Percentiles rank a stretch among this genome's conserved stretches.
These are phyloP conservation scores for Eupristina koningsbergeri DNA, from an alignment of 1,140 invertebrate species.

Conservation along the genomic window DNA sequence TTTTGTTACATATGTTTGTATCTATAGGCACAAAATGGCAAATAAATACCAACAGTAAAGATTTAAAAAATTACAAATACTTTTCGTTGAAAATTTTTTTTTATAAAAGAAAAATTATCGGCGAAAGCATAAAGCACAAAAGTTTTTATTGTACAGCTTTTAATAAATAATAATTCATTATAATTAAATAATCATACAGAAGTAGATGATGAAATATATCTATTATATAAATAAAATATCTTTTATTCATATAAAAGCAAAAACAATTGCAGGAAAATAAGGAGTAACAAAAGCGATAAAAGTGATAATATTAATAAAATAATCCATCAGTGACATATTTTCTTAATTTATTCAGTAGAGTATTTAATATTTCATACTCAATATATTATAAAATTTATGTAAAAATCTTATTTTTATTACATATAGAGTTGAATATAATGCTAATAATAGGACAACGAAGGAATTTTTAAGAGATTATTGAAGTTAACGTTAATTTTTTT, in stretches of 20 bases:
- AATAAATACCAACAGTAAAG: conserved; percentile 23
- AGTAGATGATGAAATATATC: too few relatives aligned
- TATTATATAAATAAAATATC: conserved; percentile 9
- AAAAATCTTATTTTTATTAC: conserved; percentile 39
- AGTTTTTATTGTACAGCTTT: conserved; percentile 69
- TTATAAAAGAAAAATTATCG: conserved; percentile 9
- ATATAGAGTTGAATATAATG: conserved; percentile 16
- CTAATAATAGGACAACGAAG: conserved; percentile 42
- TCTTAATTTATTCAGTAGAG: conserved; percentile 37
- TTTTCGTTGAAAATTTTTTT: conserved; percentile 2
- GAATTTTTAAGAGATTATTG: conserved; percentile 39
- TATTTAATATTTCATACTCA: conserved; percentile 26
- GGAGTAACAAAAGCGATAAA: conserved; percentile 46
- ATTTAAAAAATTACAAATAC: conserved; percentile 23
- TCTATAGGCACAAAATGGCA: conserved; percentile 9
- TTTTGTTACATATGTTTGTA: background rate
- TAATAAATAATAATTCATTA: conserved; percentile 52
- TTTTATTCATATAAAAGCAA: conserved; percentile 34
- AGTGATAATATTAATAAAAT: conserved; percentile 50
- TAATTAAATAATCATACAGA: background rate
- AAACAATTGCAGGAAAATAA: background rate
- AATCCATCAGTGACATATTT: conserved; percentile 36
- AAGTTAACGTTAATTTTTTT: conserved; percentile 31
- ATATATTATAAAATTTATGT: conserved; percentile 45
- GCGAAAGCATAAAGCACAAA: conserved; percentile 19